Evolutionary conservation across 2,797 vertebrate genomes (phyloP).

Genomic region (Chelonia mydas): DNA sequence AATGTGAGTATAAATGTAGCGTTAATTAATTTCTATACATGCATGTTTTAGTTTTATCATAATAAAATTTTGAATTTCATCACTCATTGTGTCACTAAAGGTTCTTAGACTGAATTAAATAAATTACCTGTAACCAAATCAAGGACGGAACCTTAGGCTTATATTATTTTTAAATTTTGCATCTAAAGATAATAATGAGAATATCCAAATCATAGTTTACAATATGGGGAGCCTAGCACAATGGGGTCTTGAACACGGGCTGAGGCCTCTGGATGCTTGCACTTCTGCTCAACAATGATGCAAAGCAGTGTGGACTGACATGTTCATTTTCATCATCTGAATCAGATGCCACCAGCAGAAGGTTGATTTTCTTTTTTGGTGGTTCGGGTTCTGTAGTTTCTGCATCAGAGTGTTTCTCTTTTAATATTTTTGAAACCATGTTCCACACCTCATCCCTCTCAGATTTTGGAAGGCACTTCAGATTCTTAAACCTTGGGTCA

Average conservation of each 20-base stretch:
- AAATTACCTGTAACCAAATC: neutral
- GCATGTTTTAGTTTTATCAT: neutral
- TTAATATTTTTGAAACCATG: too few relatives aligned
- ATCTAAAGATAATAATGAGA: neutral
- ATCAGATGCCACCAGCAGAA: too few relatives aligned
- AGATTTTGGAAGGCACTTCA: too few relatives aligned
- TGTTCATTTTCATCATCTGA: too few relatives aligned
- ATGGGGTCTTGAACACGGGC: neutral
- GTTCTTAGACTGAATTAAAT: neutral
- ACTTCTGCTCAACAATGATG: too few relatives aligned
- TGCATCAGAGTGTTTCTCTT: too few relatives aligned
- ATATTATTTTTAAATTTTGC: neutral
- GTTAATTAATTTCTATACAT: neutral
- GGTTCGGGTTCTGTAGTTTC: too few relatives aligned
- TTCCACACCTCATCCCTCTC: too few relatives aligned
- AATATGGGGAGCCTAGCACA: neutral
- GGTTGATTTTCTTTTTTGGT: too few relatives aligned
- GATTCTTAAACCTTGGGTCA: too few relatives aligned
- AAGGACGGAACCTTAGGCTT: neutral
- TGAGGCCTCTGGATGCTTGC: neutral
- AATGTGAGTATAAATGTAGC: neutral
- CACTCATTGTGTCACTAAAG: neutral
- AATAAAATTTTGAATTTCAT: neutral
- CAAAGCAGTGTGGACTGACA: too few relatives aligned
- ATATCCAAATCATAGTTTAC: neutral